phyloP scores from a whole-genome alignment of 2,797 vertebrate species.

The Aplochiton taeniatus region DNA sequence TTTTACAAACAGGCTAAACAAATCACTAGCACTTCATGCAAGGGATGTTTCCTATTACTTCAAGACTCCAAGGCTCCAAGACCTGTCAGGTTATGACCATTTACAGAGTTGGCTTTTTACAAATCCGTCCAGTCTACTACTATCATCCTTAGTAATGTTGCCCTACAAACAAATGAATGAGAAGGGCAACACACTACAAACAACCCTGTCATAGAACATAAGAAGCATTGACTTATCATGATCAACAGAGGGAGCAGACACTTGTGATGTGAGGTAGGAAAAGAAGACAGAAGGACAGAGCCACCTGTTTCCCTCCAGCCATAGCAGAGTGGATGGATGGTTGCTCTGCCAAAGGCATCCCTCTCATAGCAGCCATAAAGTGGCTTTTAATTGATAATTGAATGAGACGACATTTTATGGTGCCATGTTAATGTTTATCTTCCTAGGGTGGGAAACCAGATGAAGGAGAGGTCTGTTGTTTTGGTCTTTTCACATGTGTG shows the following conservation, averaged over 20 bases:
- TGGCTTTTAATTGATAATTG: conserved; percentile 26
- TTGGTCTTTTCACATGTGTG: background rate
- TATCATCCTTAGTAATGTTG: too few species aligned
- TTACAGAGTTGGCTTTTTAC: too few species aligned
- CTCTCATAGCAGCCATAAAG: conserved; percentile 17
- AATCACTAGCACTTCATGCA: too few species aligned
- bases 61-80: too few species aligned
- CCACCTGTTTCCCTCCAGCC: conserved; percentile 16
- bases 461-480: background rate
- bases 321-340: conserved; percentile 2
- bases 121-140: too few species aligned
- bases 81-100: too few species aligned
- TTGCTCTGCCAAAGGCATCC: conserved; percentile 5
- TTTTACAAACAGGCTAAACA: too few species aligned
- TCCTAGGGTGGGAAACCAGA: conserved; percentile 12
- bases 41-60: too few species aligned
- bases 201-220: too few species aligned
- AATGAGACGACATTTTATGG: conserved; percentile 26
- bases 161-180: too few species aligned
- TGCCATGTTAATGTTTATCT: conserved; percentile 37
- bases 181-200: too few species aligned
- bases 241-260: background rate
- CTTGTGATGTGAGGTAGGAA: background rate
- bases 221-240: too few species aligned
- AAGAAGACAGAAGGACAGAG: background rate